phyloP scores from a whole-genome alignment of 2,113 vertebrate genomes.

The Malaclemys terrapin region DNA sequence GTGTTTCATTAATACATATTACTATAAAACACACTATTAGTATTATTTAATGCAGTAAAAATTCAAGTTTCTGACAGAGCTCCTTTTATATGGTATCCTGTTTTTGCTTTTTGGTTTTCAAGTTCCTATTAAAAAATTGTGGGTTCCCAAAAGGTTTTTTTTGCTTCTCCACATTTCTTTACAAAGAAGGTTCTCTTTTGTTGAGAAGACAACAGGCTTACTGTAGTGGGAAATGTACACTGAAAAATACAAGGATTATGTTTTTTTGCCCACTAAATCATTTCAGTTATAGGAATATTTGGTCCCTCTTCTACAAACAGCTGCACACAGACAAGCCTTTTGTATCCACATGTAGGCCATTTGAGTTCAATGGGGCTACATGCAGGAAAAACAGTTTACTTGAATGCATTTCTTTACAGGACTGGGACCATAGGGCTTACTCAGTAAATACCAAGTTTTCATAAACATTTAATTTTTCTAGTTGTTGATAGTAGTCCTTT shows the following conservation, averaged over 20 bases:
- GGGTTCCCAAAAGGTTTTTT: background rate
- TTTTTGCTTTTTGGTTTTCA: background rate
- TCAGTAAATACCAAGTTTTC: background rate
- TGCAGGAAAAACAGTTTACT: background rate
- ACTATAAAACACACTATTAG: background rate
- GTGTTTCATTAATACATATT: background rate
- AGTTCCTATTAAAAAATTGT: constrained; percentile 2
- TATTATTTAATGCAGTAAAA: background rate
- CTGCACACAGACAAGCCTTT: background rate
- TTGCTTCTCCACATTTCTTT: background rate
- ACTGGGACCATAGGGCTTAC: background rate
- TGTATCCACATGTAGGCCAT: background rate
- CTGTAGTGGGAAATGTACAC: background rate
- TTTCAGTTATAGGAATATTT: constrained; percentile 26
- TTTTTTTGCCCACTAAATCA: constrained; percentile 1
- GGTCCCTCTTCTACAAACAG: background rate
- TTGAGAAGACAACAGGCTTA: background rate
- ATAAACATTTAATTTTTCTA: background rate
- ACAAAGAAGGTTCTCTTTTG: background rate
- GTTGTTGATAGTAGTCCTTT: background rate
- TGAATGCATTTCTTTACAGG: background rate
- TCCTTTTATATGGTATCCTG: background rate
- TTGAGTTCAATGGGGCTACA: background rate
- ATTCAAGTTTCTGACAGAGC: background rate
- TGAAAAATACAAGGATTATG: background rate